Percentiles rank a stretch among this genome's conserved stretches.
Evolutionary conservation across 2,113 vertebrate genomes (phyloP).

Genomic region (Anolis sagrei): DNA sequence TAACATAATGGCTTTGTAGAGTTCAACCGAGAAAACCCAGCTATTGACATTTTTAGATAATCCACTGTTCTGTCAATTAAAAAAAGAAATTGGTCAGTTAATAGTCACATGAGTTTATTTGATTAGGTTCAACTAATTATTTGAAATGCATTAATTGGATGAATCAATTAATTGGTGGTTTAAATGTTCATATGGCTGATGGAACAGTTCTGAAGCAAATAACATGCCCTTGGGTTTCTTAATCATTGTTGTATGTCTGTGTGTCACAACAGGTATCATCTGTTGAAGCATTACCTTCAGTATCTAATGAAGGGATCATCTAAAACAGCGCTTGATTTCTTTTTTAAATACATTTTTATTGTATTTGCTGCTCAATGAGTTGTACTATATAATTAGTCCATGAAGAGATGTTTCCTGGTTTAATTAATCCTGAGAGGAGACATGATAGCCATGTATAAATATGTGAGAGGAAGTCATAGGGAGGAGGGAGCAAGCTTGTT

Average conservation of each 20-base stretch:
- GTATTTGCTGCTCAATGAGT: neutral
- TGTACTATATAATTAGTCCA: neutral
- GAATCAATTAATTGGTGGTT: too few relatives aligned
- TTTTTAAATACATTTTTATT: too few relatives aligned
- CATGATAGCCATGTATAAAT: too few relatives aligned
- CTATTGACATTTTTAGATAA: neutral
- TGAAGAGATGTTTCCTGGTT: neutral
- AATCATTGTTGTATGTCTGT: neutral
- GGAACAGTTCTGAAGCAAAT: neutral
- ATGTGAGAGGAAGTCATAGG: too few relatives aligned
- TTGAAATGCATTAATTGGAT: too few relatives aligned
- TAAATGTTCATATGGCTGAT: neutral
- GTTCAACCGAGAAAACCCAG: neutral
- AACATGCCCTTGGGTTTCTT: neutral
- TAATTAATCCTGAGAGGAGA: too few relatives aligned
- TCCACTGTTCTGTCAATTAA: neutral
- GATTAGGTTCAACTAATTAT: neutral
- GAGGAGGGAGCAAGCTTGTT: too few relatives aligned
- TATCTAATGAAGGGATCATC: neutral
- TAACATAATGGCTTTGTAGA: neutral
- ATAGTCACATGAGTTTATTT: neutral
- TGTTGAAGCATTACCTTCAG: neutral
- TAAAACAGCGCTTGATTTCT: too few relatives aligned
- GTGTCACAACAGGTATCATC: neutral
- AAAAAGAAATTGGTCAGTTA: neutral